These are phyloP conservation scores for Drosophila virilis DNA, from an alignment of 1,140 invertebrate genomes.

Conservation along the genomic window DNA sequence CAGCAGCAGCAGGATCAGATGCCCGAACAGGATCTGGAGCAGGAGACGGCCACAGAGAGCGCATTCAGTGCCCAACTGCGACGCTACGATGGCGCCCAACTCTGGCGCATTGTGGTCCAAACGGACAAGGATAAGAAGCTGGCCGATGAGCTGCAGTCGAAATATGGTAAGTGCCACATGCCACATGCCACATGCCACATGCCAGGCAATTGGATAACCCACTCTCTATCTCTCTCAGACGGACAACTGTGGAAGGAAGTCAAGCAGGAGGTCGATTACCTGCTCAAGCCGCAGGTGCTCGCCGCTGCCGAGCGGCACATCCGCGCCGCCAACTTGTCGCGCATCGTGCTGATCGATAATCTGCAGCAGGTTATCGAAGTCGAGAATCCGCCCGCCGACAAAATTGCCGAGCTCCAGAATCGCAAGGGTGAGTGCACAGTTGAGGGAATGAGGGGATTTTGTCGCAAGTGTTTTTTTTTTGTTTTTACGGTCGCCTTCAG, in stretches of 20 bases:
- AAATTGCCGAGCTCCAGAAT: conserved; percentile 88
- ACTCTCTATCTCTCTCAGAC: conserved; percentile 83
- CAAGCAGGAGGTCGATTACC: conserved; percentile 87
- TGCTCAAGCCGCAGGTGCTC: conserved; percentile 87
- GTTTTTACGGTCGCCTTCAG: neutral
- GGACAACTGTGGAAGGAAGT: conserved; percentile 89
- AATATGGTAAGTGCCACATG: conserved; percentile 69
- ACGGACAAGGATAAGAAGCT: conserved; percentile 76
- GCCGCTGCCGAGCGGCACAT: conserved; percentile 86
- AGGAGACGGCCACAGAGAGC: conserved; percentile 16
- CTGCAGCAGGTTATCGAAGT: conserved; percentile 90
- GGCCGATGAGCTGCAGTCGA: conserved; percentile 78
- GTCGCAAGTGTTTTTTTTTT: conserved; percentile 1
- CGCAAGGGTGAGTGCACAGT: conserved; percentile 87
- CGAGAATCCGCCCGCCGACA: conserved; percentile 89
- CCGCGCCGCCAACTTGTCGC: conserved; percentile 86
- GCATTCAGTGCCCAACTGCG: conserved; percentile 63
- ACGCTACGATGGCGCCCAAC: conserved; percentile 86
- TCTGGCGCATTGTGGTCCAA: conserved; percentile 86
- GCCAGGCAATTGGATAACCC: neutral
- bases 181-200: neutral
- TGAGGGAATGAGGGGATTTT: neutral
- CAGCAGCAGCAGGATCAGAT: conserved; percentile 34
- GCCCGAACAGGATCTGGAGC: conserved; percentile 34
- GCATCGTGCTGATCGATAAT: conserved; percentile 89